phyloP scores from a whole-genome alignment of 2,113 vertebrate species.

The Strigops habroptila region DNA sequence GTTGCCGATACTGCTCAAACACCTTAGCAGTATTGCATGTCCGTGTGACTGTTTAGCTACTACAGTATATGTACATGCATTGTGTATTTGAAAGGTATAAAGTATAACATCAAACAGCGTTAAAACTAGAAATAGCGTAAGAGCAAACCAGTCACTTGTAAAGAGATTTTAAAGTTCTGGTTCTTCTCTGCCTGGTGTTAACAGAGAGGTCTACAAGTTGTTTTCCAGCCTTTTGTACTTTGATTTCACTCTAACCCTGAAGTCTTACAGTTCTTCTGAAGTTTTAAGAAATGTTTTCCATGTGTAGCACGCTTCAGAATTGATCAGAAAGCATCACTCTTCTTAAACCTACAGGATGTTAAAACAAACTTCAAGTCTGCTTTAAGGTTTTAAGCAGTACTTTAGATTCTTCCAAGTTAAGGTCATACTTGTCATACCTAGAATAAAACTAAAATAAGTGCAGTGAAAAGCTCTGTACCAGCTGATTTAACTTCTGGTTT shows the following conservation, averaged over 20 bases:
- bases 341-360: neutral
- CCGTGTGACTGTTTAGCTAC: neutral
- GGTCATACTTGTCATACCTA: neutral
- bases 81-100: neutral
- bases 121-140: neutral
- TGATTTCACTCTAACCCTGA: neutral
- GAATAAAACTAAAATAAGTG: neutral
- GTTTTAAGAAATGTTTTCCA: constrained; percentile 15
- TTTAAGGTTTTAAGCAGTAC: constrained; percentile 4
- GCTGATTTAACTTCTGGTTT: constrained; percentile 41
- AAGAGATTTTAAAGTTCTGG: neutral
- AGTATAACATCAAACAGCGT: neutral
- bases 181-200: neutral
- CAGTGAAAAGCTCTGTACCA: constrained; percentile 1
- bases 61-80: neutral
- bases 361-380: neutral
- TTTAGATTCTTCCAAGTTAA: constrained; percentile 1
- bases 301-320: neutral
- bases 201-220: neutral
- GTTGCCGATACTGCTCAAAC: neutral
- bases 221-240: constrained; percentile 1
- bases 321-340: neutral
- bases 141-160: neutral
- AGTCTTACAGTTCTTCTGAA: constrained; percentile 14
- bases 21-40: neutral